Evolutionary conservation across 2,113 vertebrate genomes (phyloP), one percentile per base, ranked within the genome.

Genomic region (Cariama cristata): DNA sequence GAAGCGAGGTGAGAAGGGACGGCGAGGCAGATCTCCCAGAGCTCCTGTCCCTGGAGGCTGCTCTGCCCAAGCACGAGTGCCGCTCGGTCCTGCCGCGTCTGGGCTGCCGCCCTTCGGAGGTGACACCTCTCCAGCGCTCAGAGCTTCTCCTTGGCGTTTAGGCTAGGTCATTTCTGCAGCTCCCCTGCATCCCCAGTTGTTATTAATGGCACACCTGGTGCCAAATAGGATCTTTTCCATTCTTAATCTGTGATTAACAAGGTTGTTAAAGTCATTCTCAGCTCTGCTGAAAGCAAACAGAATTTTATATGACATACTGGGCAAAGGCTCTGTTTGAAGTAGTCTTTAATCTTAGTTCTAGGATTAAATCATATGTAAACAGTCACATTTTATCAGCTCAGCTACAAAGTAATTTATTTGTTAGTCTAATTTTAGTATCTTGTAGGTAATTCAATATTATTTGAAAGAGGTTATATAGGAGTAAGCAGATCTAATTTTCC

Each of bases 211-310:
- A 85, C 80, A 88, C 89, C 91, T 91, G 87, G 74, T 94, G 93
- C 96, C 94, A 96, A 96, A 76, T 2, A 83, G 89, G 81, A 88
- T 91, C 95, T 94, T 91, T 91, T 90, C 89, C 81, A 74, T 94
- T 94, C 93, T 93, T 96, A 91, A 94, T 95, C 95, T 97, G 74
- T 77, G 93, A 93, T 96, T 96, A 96, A 95, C 94, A 96, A 96
- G 87, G 87, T 90, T 95, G 89, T 97, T 97, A 96, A 94, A 96
- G 94, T 95, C 87, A 73, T 91, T 88, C 84, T 72, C 63, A 1
- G 84, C 93, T 93, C 94, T 80, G 89, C 90, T 56, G 85, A 95
- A 94, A 96, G 89, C 96, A 80, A 90, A 87, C 91, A 91, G 89
- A 89, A 77, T 86, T 96, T 90, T 93, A 73, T 93, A 27, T 80